Evolutionary conservation across 1,140 invertebrate genomes (phyloP).

Genomic region (Littorina saxatilis): DNA sequence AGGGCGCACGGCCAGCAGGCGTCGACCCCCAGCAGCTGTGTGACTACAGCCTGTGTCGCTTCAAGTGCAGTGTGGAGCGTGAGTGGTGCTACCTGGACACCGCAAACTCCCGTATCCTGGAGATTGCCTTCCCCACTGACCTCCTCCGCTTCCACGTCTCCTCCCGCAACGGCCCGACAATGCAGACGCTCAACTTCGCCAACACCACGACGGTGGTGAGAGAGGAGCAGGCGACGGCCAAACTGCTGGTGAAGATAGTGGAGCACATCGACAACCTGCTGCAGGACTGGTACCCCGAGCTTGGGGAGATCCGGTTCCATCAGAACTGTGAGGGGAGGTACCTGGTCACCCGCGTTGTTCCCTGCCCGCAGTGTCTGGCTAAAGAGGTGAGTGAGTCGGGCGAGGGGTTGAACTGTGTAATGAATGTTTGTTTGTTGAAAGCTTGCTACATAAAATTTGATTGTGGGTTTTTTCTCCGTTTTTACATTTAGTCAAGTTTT

Average conservation of each 20-base stretch:
- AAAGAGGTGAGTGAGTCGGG: slow-evolving; percentile 28
- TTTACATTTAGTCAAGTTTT: no score
- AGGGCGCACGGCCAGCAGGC: neutral
- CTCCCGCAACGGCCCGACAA: slow-evolving; percentile 38
- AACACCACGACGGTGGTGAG: slow-evolving; percentile 42
- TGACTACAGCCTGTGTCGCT: slow-evolving; percentile 73
- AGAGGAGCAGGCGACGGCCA: slow-evolving; percentile 84
- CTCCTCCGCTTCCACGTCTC: slow-evolving; percentile 56
- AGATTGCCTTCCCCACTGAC: slow-evolving; percentile 89
- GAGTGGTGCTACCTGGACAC: slow-evolving; percentile 81
- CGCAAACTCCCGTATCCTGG: slow-evolving; percentile 87
- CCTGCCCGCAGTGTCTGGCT: slow-evolving; percentile 88
- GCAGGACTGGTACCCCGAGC: slow-evolving; percentile 98
- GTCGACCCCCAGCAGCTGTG: slow-evolving; percentile 74
- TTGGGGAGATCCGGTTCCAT: slow-evolving; percentile 93
- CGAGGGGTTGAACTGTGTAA: neutral
- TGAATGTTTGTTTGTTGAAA: neutral
- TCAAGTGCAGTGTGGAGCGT: slow-evolving; percentile 66
- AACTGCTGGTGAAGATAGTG: slow-evolving; percentile 92
- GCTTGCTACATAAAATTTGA: no score
- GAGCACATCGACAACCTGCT: slow-evolving; percentile 97
- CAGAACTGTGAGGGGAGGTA: slow-evolving; percentile 98
- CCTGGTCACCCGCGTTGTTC: slow-evolving; percentile 94
- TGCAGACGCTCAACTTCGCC: slow-evolving; percentile 32
- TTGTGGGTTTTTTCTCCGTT: no score